Base-by-base conservation (phyloP, 2,888 invertebrate genomes). In the Fragum fragum region DNA sequence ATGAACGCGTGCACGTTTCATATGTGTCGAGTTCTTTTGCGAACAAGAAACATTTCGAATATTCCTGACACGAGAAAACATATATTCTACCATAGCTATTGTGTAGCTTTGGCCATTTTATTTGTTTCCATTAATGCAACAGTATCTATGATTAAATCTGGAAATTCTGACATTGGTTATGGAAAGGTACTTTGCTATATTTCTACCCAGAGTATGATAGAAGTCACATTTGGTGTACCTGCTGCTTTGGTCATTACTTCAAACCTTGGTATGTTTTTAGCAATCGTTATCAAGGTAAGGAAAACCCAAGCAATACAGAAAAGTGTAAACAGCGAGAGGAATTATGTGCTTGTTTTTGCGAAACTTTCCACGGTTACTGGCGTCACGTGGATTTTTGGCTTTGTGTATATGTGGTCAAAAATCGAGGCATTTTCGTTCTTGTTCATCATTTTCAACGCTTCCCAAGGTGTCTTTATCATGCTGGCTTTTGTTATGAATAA, bases 381-480 rank as follows among this genome's bases (percentile, higher is more conserved):
- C 0, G 29, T 79, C 21, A 76, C 81, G 0, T 85, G 79, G 81
- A 53, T 71, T 5, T 85, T 85, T 81, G 85, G 69, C 0, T 79
- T 81, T 55, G 14, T 85, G 23, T 81, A 70, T 70, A 73, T 76
- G 73, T 81, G 75, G 36, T 71, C 72, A 0, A 42, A 72, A 0
- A 39, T 77, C 9, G n/a, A 53, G 14, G 52, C 73, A 0, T 81
- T 85, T 61, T 73, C 77, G 0, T 85, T 81, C 69, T 14, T 74
- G 9, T 81, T 69, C 28, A 79, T 76, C 9, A 23, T 85, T 39
- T 63, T 79, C 14, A 79, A 74, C 42, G 85, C 79, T n/a, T 73
- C 79, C 28, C 85, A 85, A 52, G 85, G 85, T 47, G 16, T 85
- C n/a, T 81, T 85, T 36, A 81, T 85, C n/a, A 81, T 85, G 81